Evolutionary conservation across 2,888 invertebrate species (phyloP), one percentile per base, ranked within the genome.

Genomic region (Drosophila niveifrons): DNA sequence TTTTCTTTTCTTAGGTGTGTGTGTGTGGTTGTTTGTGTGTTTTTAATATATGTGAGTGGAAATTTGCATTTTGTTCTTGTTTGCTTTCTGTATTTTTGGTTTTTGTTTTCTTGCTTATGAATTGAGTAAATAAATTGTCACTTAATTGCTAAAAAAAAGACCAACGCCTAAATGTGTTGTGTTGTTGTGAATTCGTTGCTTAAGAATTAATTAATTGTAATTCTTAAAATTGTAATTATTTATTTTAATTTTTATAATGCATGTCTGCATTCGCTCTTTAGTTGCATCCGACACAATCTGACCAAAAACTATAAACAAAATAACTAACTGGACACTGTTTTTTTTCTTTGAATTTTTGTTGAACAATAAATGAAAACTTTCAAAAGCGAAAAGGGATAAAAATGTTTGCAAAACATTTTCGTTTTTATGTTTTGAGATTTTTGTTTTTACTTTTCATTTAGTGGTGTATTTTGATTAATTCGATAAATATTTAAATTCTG

Each of bases 401-500:
- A 23, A 23, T 23, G 23, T 23, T 23, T 23, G 23, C 23, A 23
- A 23, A 23, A 23, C 23, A 23, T 23, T 23, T 41, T 52, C 6
- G 8, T 29, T 28, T 53, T 47, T 17, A 8, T 3, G 44, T 57
- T 55, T 36, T 10, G 51, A 51, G 18, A 44, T 44, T 23, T 31
- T 50, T 13, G 4, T 10, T 15, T 31, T n/a, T 17, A 10, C 44
- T 31, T 56, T 2, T n/a, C 36, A 11, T 52, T 39, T 53, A 4
- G 36, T 36, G 41, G 29, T 29, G 29, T 41, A 13, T 31, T 46
- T 51, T 59, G 28, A 66, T 55, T 18, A 13, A 18, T 57, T 41
- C 56, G 29, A 50, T 61, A 47, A 31, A 47, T 3, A 34, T 48
- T 71, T 81, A 90, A 75, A 83, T 80, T 66, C 78, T 80, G 65